A percentile compares a stretch with the other conserved stretches of the same genome.
phyloP scores from a whole-genome alignment of 2,797 vertebrate genomes.

The Rhynchonycteris naso region DNA sequence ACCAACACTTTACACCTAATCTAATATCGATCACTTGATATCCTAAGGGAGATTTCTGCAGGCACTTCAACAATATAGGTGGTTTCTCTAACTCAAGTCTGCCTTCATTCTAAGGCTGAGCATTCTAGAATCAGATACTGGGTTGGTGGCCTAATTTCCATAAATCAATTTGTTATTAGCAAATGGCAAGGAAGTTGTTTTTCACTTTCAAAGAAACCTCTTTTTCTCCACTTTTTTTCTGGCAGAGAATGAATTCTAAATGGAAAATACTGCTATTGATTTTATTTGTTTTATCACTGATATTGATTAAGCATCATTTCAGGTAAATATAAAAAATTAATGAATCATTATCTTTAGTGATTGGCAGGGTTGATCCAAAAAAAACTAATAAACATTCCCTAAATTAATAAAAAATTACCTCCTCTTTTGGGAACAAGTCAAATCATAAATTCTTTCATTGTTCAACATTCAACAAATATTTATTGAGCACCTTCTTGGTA shows the following conservation, averaged over 20 bases:
- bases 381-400: neutral
- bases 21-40: neutral
- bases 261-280: conserved; percentile 26
- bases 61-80: neutral
- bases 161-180: conserved; percentile 20
- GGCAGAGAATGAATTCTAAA: conserved; percentile 55
- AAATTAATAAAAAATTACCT: neutral
- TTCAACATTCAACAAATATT: neutral
- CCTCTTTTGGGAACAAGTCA: neutral
- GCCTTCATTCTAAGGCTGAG: neutral
- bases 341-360: neutral
- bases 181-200: conserved; percentile 7
- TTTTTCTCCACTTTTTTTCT: neutral
- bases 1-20: neutral
- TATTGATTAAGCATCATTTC: neutral
- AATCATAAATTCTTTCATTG: neutral
- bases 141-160: neutral
- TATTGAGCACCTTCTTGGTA: neutral
- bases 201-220: neutral
- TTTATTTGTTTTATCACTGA: conserved; percentile 44
- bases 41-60: neutral
- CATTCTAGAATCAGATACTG: neutral
- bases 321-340: conserved; percentile 43
- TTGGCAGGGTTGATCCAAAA: neutral
- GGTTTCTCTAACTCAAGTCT: neutral